A percentile compares a stretch with the other conserved stretches of the same genome.
phyloP scores from a whole-genome alignment of 2,113 vertebrate genomes.

The Syrrhaptes paradoxus region DNA sequence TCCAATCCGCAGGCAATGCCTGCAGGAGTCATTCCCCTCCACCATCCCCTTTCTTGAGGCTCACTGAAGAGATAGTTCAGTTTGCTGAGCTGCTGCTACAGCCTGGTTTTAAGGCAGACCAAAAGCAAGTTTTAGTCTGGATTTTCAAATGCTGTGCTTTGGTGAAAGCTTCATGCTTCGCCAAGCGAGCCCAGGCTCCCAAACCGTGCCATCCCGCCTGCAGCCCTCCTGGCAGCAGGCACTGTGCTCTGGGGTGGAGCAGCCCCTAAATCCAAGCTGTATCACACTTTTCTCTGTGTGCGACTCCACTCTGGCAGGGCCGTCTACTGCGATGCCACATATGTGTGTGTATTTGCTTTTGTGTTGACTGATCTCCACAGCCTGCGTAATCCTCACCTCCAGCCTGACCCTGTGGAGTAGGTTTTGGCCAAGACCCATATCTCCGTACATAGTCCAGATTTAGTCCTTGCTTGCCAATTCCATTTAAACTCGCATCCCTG shows the following conservation, averaged over 20 bases:
- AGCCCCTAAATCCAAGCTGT: background rate
- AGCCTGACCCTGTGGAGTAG: background rate
- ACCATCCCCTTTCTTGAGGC: background rate
- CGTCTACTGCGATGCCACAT: rapidly evolving
- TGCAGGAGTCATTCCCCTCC: background rate
- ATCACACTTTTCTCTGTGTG: rapidly evolving
- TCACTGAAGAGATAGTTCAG: background rate
- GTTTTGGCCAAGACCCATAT: background rate
- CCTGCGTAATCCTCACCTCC: background rate
- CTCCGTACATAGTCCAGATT: background rate
- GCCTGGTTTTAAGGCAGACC: background rate
- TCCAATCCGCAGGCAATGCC: background rate
- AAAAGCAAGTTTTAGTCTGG: background rate
- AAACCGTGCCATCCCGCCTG: rapidly evolving
- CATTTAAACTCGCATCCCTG: background rate
- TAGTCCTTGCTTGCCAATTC: background rate
- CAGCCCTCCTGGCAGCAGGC: rapidly evolving
- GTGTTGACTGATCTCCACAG: background rate
- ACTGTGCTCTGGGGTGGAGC: background rate
- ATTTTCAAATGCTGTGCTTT: background rate
- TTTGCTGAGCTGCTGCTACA: background rate
- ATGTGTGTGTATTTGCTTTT: background rate
- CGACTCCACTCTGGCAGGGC: background rate
- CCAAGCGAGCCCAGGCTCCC: rapidly evolving
- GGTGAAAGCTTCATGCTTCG: background rate